Base-by-base conservation (phyloP, 2,888 invertebrate species). In the Loripinus fragilis region DNA sequence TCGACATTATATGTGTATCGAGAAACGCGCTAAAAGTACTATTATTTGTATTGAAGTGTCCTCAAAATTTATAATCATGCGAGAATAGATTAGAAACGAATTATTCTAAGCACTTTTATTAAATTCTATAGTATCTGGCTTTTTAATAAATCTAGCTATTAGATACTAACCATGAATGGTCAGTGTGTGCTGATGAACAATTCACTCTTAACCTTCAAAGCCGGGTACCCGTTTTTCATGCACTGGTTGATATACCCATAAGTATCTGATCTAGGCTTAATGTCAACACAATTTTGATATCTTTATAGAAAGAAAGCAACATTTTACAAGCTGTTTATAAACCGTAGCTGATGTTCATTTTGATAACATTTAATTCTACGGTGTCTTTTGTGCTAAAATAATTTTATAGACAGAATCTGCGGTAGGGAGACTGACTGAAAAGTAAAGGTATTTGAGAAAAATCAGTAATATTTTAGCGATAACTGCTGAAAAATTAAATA, bases 281-380 rank as follows among this genome's bases (percentile, higher is more conserved):
- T 60, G 60, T 60, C 60, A 60, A 60, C 33, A 33, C 5, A 60
- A 60, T 17, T 60, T 60, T 60, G 60, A 60, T 60, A 60, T 60
- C 60, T 60, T 52, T n/a, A 60, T 60, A 60, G 30, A 33, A 60
- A 60, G 60, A 60, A 60, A 60, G 60, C 60, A 33, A 60, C 60
- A 33, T 60, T 60, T 60, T 60, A 60, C 60, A 60, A 60, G 33
- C 10, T 33, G 60, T 33, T 60, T 60, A 60, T 33, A 60, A 10
- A 60, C 33, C 60, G 20, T 33, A 33, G 30, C 60, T 60, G 60
- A 60, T 60, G 30, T 33, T 60, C 15, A 60, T 33, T 25, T 2
- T 33, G 60, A 60, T 60, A 60, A 23, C 7, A 17, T 60, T 60
- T 60, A 60, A 60, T 60, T 60, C 60, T 60, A 33, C 17, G 60